phyloP scores from a whole-genome alignment of 2,797 vertebrate genomes.

The Alfaro cultratus region DNA sequence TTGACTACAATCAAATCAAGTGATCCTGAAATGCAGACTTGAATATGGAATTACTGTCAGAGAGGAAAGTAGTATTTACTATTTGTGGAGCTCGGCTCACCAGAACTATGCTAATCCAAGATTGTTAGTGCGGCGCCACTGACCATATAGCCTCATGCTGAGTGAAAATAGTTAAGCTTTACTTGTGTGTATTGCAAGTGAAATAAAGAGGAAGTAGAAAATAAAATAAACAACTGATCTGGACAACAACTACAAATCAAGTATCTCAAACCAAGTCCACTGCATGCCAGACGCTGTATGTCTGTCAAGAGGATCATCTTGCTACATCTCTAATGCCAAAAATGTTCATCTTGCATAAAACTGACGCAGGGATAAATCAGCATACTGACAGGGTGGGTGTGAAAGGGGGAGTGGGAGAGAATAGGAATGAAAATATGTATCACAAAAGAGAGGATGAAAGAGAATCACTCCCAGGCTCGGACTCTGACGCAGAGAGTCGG shows the following conservation, averaged over 20 bases:
- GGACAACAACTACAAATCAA: slow-evolving; percentile 3
- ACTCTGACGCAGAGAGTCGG: slow-evolving; percentile 16
- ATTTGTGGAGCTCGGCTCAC: slow-evolving; percentile 41
- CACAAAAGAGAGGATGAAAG: slow-evolving; percentile 23
- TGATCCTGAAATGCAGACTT: slow-evolving; percentile 41
- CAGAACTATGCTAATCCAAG: slow-evolving; percentile 49
- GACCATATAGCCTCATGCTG: slow-evolving; percentile 6
- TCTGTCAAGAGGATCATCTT: slow-evolving; percentile 70
- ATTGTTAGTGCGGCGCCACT: slow-evolving; percentile 19
- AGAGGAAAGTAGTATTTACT: slow-evolving; percentile 49
- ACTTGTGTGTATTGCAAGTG: neutral
- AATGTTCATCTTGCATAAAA: slow-evolving; percentile 68
- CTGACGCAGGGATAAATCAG: slow-evolving; percentile 74
- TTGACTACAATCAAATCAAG: slow-evolving; percentile 57
- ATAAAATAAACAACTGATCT: neutral
- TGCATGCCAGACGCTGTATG: slow-evolving; percentile 1
- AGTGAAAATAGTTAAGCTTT: slow-evolving; percentile 13
- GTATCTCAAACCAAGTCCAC: neutral
- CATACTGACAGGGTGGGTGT: slow-evolving; percentile 43
- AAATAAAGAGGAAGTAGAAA: neutral
- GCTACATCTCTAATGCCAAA: slow-evolving; percentile 60
- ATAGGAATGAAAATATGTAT: slow-evolving; percentile 34
- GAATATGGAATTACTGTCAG: slow-evolving; percentile 52
- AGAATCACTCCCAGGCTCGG: slow-evolving; percentile 24
- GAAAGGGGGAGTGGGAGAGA: slow-evolving; percentile 31